Conservation (phyloP, 1,140 invertebrate species). For the Drosophila miranda region DNA sequence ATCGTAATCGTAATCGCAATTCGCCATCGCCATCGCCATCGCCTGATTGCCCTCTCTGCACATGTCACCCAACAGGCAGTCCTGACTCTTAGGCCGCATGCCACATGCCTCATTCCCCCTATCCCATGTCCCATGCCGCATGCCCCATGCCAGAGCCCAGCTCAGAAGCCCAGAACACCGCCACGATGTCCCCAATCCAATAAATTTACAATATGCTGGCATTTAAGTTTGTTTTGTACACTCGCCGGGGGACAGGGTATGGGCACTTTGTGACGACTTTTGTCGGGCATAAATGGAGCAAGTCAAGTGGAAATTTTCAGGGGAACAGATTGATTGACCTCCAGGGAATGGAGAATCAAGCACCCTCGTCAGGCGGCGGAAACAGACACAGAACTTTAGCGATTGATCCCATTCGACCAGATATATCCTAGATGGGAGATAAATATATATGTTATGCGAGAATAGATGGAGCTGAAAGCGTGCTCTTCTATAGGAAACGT, state of each 20-base stretch:
- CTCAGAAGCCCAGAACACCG: slow-evolving; percentile 7
- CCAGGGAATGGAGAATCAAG: too few relatives aligned
- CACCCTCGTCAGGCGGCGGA: too few relatives aligned
- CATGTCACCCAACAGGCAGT: slow-evolving; percentile 33
- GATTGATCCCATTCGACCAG: too few relatives aligned
- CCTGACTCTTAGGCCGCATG: slow-evolving; percentile 3
- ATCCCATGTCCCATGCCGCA: slow-evolving; percentile 12
- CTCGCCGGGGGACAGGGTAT: slow-evolving; percentile 16
- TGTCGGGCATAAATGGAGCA: neutral
- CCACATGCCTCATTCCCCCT: slow-evolving; percentile 1
- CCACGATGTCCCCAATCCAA: slow-evolving; percentile 38
- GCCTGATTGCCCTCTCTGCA: slow-evolving; percentile 34
- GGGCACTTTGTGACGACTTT: slow-evolving; percentile 5
- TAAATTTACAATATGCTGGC: slow-evolving; percentile 62
- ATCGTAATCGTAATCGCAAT: slow-evolving; percentile 37
- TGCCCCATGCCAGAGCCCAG: slow-evolving; percentile 6
- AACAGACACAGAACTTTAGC: too few relatives aligned
- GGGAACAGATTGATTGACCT: too few relatives aligned
- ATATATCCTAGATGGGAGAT: too few relatives aligned
- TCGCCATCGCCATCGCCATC: slow-evolving; percentile 33
- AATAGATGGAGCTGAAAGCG: too few relatives aligned
- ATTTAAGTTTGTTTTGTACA: slow-evolving; percentile 54
- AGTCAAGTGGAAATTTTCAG: slow-evolving; percentile 6
- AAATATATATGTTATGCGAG: too few relatives aligned
- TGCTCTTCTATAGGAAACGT: too few relatives aligned